Evolutionary conservation across 2,797 vertebrate species (phyloP), one percentile per base, ranked within the genome.

Genomic region (Acanthornis magna): DNA sequence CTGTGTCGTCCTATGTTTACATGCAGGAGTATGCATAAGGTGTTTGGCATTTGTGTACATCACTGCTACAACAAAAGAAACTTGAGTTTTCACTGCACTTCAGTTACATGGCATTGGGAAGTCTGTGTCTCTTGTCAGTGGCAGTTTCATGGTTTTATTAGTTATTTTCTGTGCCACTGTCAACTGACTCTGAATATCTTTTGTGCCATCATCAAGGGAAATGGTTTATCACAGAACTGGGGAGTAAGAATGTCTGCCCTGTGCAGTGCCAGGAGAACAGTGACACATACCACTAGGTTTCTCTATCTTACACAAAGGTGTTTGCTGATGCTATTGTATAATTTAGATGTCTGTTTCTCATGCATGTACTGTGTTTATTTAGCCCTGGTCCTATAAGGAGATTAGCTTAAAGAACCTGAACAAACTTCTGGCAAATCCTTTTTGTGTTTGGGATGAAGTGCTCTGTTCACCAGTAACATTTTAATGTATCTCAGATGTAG

Each of bases 21-120:
- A 2, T 42, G 45, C 18, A 66, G 51, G 53, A 25, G 8, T 42
- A 14, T 18, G 36, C 0, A 0, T 60, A 54, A 34, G 11, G 7
- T 42, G 20, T 70, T 47, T 42, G 62, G 70, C 5, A 14, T 61
- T 53, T 50, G 14, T 43, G 13, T 65, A 23, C 20, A 5, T 43
- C 38, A 16, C 1, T 57, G 20, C 30, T 68, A 10, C 25, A 36
- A 2, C 10, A 51, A 10, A 48, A 79, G 9, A 43, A 55, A 36
- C 27, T 20, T 15, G 21, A 42, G 5, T 15, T 40, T 34, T 60
- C 20, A 11, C 45, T 61, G 42, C 13, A 16, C 19, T 67, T 40
- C 51, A 26, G 32, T 42, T 77, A 58, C 1, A 7, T 25, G 26
- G 27, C 29, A 22, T 38, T 34, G 9, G 10, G 16, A 91, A 72